phyloP scores from a whole-genome alignment of 1,140 invertebrate species.

The Lerema accius region DNA sequence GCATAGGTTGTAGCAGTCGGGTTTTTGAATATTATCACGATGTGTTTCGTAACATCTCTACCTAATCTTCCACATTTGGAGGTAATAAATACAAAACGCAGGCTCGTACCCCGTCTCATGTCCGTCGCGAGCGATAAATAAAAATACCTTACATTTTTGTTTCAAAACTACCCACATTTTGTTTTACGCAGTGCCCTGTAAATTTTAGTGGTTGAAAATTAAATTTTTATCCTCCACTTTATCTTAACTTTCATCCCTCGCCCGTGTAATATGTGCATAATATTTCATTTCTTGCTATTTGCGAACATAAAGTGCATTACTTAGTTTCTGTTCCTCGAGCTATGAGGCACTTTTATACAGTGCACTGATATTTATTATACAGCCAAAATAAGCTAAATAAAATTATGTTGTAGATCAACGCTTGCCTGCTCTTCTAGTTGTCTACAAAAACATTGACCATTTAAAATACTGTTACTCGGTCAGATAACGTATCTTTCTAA shows the following conservation, averaged over 20 bases:
- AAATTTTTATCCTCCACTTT: constrained; percentile 26
- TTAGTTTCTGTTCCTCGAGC: neutral
- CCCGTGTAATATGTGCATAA: constrained; percentile 17
- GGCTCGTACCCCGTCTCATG: too few relatives aligned
- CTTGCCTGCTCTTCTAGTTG: too few relatives aligned
- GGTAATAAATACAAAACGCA: too few relatives aligned
- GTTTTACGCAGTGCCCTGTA: neutral
- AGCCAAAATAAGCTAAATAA: too few relatives aligned
- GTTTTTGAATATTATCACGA: too few relatives aligned
- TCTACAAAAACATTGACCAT: too few relatives aligned
- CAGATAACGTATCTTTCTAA: too few relatives aligned
- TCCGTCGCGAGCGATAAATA: neutral
- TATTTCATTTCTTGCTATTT: constrained; percentile 21
- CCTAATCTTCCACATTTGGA: too few relatives aligned
- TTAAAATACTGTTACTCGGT: too few relatives aligned
- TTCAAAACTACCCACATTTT: constrained; percentile 2
- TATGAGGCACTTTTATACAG: neutral
- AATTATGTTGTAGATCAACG: too few relatives aligned
- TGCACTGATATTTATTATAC: neutral
- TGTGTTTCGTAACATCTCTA: too few relatives aligned
- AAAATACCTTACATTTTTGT: neutral
- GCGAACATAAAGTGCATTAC: constrained; percentile 9
- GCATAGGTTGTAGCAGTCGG: too few relatives aligned
- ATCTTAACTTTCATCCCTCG: constrained; percentile 8
- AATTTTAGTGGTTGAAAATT: constrained; percentile 22